A percentile compares a stretch with the other conserved stretches of the same genome.
These are phyloP conservation scores for Perccottus glenii DNA, from an alignment of 2,113 vertebrate genomes.

Conservation along the genomic window DNA sequence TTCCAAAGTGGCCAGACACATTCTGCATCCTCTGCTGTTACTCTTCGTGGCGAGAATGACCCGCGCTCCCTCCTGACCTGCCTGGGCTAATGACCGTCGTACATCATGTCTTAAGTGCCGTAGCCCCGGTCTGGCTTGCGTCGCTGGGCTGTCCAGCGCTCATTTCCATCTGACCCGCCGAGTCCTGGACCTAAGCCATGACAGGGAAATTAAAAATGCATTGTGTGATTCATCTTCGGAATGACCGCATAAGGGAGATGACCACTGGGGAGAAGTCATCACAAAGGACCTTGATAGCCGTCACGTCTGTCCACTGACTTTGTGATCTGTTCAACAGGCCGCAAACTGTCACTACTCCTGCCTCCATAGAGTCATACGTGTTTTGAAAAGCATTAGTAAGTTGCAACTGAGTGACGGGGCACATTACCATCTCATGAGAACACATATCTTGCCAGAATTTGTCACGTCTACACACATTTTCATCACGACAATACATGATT, in stretches of 20 bases:
- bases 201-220: conserved; percentile 78
- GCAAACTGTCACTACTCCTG: neutral
- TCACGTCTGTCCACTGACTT: conserved; percentile 33
- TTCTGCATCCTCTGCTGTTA: conserved; percentile 54
- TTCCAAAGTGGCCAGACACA: conserved; percentile 62
- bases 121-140: conserved; percentile 57
- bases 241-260: conserved; percentile 55
- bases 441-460: no score
- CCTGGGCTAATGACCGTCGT: conserved; percentile 78
- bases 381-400: neutral
- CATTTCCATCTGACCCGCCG: conserved; percentile 75
- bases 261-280: conserved; percentile 58
- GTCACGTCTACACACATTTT: no score
- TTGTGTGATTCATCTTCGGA: conserved; percentile 74
- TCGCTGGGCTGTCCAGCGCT: conserved; percentile 59
- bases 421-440: no score
- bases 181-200: conserved; percentile 73
- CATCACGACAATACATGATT: no score
- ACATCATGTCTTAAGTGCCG: conserved; percentile 82
- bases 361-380: neutral
- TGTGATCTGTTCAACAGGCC: conserved; percentile 25
- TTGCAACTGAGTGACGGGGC: no score
- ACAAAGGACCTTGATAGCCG: conserved; percentile 56
- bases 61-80: conserved; percentile 71
- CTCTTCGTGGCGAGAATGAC: conserved; percentile 66